A percentile compares a stretch with the other conserved stretches of the same genome.
Evolutionary conservation across 1,140 invertebrate genomes (phyloP).

Genomic region (Carcinoscorpius rotundicauda): DNA sequence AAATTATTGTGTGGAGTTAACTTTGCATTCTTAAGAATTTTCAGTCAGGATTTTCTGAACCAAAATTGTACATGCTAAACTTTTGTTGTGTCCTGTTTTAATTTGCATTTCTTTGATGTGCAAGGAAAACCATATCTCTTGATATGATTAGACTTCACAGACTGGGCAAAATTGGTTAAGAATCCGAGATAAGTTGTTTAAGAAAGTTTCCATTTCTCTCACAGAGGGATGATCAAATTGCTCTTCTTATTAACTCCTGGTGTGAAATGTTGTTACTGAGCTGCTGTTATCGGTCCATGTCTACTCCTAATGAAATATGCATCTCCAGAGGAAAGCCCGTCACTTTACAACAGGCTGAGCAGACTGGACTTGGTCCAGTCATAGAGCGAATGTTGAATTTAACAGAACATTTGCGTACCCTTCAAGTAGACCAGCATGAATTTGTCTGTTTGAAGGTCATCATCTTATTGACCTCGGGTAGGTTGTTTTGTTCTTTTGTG

Average conservation of each 20-base stretch:
- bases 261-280: constrained; percentile 82
- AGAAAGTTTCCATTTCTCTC: constrained; percentile 21
- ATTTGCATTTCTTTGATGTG: too few species aligned
- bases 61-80: too few species aligned
- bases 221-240: constrained; percentile 91
- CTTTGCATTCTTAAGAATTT: too few species aligned
- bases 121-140: too few species aligned
- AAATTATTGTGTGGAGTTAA: too few species aligned
- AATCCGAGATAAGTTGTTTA: too few species aligned
- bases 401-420: constrained; percentile 74
- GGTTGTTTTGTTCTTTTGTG: constrained; percentile 17
- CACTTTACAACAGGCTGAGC: constrained; percentile 55
- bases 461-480: constrained; percentile 83
- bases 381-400: constrained; percentile 90
- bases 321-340: constrained; percentile 47
- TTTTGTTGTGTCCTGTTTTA: too few species aligned
- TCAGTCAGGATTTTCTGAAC: too few species aligned
- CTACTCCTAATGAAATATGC: constrained; percentile 60
- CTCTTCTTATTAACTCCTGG: constrained; percentile 93
- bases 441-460: constrained; percentile 91
- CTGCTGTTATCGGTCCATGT: constrained; percentile 78
- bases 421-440: constrained; percentile 90
- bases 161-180: too few species aligned
- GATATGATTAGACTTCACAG: too few species aligned
- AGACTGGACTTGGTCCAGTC: constrained; percentile 57